Evolutionary conservation across 2,797 vertebrate species (phyloP).

Genomic region (Karalla daura): DNA sequence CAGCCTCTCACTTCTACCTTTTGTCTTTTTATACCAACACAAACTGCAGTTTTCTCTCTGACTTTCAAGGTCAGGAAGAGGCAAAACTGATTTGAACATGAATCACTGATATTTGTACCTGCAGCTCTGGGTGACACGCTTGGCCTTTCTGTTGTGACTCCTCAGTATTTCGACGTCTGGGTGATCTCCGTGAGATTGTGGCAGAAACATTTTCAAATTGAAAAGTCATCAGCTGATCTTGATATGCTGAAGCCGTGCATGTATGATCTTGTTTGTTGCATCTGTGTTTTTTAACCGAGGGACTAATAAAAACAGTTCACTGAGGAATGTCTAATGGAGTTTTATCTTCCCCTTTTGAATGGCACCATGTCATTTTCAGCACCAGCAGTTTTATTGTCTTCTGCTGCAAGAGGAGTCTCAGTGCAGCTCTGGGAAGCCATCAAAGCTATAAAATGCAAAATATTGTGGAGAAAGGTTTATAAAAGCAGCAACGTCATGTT

Average conservation of each 20-base stretch:
- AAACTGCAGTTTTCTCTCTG: slow-evolving; percentile 52
- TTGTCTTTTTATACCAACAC: slow-evolving; percentile 66
- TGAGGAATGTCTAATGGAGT: slow-evolving; percentile 53
- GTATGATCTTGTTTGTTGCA: slow-evolving; percentile 87
- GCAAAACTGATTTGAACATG: slow-evolving; percentile 27
- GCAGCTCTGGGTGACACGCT: slow-evolving; percentile 69
- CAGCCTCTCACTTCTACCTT: slow-evolving; percentile 32
- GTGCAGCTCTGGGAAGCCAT: slow-evolving; percentile 59
- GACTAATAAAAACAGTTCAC: slow-evolving; percentile 84
- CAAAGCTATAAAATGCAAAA: slow-evolving; percentile 74
- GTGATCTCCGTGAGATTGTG: slow-evolving; percentile 93
- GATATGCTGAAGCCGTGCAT: slow-evolving; percentile 87
- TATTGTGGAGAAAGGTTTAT: slow-evolving; percentile 69
- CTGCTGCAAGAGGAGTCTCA: slow-evolving; percentile 69
- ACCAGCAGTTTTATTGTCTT: slow-evolving; percentile 75
- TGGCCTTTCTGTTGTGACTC: slow-evolving; percentile 82
- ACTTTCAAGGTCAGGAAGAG: slow-evolving; percentile 29
- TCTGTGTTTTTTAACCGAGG: slow-evolving; percentile 85
- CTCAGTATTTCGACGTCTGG: slow-evolving; percentile 73
- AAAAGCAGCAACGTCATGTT: slow-evolving; percentile 63
- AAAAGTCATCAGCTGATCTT: slow-evolving; percentile 90
- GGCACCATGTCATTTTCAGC: slow-evolving; percentile 71
- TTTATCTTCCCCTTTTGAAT: slow-evolving; percentile 38
- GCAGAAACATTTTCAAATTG: slow-evolving; percentile 94
- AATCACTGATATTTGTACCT: slow-evolving; percentile 30